phyloP scores from a whole-genome alignment of 1,140 invertebrate genomes.

The Aphaenogaster rudis region DNA sequence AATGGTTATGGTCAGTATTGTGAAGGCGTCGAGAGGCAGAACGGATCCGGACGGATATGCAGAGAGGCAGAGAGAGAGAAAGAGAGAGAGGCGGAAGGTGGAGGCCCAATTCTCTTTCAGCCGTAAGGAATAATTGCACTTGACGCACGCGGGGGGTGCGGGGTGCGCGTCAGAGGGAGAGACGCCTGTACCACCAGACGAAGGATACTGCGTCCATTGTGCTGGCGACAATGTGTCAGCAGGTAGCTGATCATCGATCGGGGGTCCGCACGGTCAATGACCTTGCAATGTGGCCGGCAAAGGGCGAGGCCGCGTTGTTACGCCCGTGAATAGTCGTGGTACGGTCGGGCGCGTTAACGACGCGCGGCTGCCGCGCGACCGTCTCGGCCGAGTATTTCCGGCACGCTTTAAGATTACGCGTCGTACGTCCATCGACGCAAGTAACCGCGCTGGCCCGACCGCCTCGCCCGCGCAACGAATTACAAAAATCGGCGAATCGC shows the following conservation, averaged over 20 bases:
- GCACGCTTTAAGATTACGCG: background rate
- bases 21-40: constrained; percentile 21
- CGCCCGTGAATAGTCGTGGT: background rate
- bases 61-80: background rate
- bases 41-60: constrained; percentile 34
- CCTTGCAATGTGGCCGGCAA: constrained; percentile 67
- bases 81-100: constrained; percentile 11
- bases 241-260: constrained; percentile 75
- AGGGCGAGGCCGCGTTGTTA: constrained; percentile 16
- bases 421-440: background rate
- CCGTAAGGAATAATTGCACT: constrained; percentile 72
- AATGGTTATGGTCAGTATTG: constrained; percentile 44
- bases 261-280: constrained; percentile 71
- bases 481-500: background rate
- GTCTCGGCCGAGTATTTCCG: no score
- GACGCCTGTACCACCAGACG: constrained; percentile 43
- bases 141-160: constrained; percentile 41
- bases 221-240: constrained; percentile 71
- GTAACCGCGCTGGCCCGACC: background rate
- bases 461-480: background rate
- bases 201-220: constrained; percentile 62
- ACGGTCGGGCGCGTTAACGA: background rate
- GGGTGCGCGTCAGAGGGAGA: no score
- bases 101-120: constrained; percentile 24
- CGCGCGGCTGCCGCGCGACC: no score